Conservation (phyloP, 2,113 vertebrate genomes). For the Silurus meridionalis region DNA sequence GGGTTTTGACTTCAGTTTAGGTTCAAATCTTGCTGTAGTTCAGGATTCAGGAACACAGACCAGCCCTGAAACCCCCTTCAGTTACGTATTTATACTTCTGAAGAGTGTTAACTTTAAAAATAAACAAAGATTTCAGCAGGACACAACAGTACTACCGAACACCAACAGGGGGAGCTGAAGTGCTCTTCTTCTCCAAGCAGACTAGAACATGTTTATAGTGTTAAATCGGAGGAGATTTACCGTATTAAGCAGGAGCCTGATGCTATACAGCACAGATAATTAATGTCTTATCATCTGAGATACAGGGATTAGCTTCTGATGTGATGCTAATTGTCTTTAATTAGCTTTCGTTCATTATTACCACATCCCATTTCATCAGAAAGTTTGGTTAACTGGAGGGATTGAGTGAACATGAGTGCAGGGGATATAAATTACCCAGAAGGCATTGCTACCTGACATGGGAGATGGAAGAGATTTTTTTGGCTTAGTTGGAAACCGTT, state of each 20-base stretch:
- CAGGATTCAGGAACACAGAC: not conserved
- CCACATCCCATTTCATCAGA: too few species aligned
- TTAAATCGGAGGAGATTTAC: not conserved
- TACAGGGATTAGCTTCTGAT: not conserved
- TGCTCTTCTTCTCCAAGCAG: not conserved
- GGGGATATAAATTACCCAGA: not conserved
- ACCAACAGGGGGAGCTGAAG: not conserved
- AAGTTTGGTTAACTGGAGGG: not conserved
- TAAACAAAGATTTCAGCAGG: too few species aligned
- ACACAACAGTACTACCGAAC: not conserved
- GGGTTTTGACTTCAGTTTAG: constrained; percentile 9
- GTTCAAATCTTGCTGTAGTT: not conserved
- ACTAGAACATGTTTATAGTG: not conserved
- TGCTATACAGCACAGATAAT: not conserved
- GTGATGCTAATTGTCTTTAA: constrained; percentile 9
- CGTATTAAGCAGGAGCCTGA: not conserved
- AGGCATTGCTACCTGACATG: not conserved
- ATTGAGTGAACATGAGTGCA: not conserved
- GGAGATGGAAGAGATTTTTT: not conserved
- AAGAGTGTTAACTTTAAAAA: too few species aligned
- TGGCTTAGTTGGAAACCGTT: not conserved
- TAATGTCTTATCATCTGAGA: not conserved
- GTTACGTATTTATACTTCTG: not conserved
- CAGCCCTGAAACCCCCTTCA: too few species aligned
- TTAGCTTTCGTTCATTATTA: not conserved